These are phyloP conservation scores for Drosophila pseudoananassae DNA, from an alignment of 1,140 invertebrate genomes.

Conservation along the genomic window DNA sequence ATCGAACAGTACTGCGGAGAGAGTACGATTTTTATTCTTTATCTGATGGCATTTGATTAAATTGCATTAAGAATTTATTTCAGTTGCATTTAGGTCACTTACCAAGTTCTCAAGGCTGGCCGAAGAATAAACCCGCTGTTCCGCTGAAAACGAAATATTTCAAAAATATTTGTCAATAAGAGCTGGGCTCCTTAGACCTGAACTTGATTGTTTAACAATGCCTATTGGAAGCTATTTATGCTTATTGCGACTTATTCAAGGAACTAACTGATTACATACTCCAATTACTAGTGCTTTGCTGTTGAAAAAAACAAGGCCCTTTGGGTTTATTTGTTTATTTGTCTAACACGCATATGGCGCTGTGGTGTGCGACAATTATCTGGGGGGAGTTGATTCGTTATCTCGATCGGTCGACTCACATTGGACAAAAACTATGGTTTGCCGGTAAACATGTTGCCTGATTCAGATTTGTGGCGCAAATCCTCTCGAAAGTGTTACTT, in stretches of 20 bases:
- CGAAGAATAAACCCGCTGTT: not conserved
- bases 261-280: not conserved
- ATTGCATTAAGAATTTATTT: not conserved
- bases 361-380: constrained; percentile 29
- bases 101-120: too few species aligned
- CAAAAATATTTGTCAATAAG: too few species aligned
- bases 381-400: constrained; percentile 27
- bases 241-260: constrained; percentile 6
- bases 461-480: not conserved
- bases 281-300: not conserved
- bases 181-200: not conserved
- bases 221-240: not conserved
- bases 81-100: not conserved
- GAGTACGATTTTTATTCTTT: constrained; percentile 19
- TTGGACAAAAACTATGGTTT: not conserved
- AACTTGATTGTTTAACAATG: not conserved
- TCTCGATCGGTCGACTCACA: constrained; percentile 25
- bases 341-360: constrained; percentile 18
- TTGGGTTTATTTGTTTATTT: constrained; percentile 27
- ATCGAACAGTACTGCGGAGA: constrained; percentile 22
- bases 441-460: not conserved
- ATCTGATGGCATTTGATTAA: constrained; percentile 1
- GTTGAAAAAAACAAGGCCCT: not conserved
- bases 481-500: too few species aligned
- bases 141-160: too few species aligned